Evolutionary conservation across 2,888 invertebrate species (phyloP).

Genomic region (Pristionchus japonicus): DNA sequence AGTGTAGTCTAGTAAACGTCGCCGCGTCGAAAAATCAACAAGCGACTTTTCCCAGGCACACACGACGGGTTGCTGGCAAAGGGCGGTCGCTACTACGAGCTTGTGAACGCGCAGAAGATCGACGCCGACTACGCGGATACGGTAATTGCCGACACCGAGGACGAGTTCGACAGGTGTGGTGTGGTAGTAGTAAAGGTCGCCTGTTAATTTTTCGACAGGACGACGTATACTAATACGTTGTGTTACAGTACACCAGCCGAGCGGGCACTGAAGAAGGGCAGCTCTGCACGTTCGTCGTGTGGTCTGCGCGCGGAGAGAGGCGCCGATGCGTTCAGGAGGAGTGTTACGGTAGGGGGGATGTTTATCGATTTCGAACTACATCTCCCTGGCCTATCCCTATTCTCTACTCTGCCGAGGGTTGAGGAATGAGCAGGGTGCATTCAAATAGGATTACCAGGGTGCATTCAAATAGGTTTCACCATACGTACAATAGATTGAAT

Average conservation of each 20-base stretch:
- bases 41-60: constrained; percentile 37
- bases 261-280: constrained; percentile 9
- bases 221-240: neutral
- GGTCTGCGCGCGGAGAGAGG: constrained; percentile 3
- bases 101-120: constrained; percentile 47
- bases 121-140: constrained; percentile 5
- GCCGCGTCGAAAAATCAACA: neutral
- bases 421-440: too few relatives aligned
- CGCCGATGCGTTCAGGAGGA: neutral
- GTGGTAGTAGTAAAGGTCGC: too few relatives aligned
- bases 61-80: constrained; percentile 22
- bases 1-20: neutral
- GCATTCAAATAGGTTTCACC: too few relatives aligned
- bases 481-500: too few relatives aligned
- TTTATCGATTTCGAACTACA: neutral
- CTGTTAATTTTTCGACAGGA: neutral
- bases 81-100: constrained; percentile 44
- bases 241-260: constrained; percentile 36
- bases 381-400: too few relatives aligned
- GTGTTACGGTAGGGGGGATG: neutral
- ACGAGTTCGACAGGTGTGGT: constrained; percentile 11
- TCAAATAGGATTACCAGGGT: too few relatives aligned
- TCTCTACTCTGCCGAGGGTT: too few relatives aligned
- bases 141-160: neutral
- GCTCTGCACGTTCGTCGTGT: neutral